Evolutionary conservation across 1,140 invertebrate genomes (phyloP), one percentile per base, ranked within the genome.

Genomic region (Magallana gigas): DNA sequence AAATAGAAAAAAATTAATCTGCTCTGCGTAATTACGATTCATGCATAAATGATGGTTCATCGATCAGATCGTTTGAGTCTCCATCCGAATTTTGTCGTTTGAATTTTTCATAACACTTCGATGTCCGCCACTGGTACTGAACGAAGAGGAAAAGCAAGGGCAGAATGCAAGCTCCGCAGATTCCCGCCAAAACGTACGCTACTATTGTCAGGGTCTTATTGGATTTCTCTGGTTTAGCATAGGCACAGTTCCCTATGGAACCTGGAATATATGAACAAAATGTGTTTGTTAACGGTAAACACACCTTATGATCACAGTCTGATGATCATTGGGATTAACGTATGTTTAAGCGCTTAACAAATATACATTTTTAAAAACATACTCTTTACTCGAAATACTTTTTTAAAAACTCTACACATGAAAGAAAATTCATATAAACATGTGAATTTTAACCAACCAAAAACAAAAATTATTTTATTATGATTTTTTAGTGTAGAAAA

Each of bases 101-200:
- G 12, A 59, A 14, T 3, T 60, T 59, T 8, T 58, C 9, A n/a
- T 58, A 57, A 60, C 83, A 84, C 14, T 62, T 23, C 18, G 57
- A 60, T 8, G 83, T 60, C 36, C 89, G 76, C n/a, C 86, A 84
- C 64, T 93, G 90, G 92, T 91, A 93, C 83, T 93, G 91, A 16
- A 92, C 59, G 2, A 91, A 57, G 56, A 93, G 84, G 80, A 93
- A 81, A 9, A 94, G 12, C 9, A 94, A 87, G 0, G 92, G 93
- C 14, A 93, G 4, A 0, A 92, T 57, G 89, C 93, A 94, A 0
- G 93, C 29, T 57, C 89, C 88, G 83, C 91, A 92, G 9, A 94
- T 86, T 11, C 89, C 93, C 1, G 92, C 93, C 90, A 94, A 91
- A 9, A 94, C 88, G 58, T 94, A 94, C 9, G 93, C 93, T 14